These are phyloP conservation scores for Hylomyscus alleni DNA, from an alignment of 2,797 vertebrate species.

Conservation along the genomic window DNA sequence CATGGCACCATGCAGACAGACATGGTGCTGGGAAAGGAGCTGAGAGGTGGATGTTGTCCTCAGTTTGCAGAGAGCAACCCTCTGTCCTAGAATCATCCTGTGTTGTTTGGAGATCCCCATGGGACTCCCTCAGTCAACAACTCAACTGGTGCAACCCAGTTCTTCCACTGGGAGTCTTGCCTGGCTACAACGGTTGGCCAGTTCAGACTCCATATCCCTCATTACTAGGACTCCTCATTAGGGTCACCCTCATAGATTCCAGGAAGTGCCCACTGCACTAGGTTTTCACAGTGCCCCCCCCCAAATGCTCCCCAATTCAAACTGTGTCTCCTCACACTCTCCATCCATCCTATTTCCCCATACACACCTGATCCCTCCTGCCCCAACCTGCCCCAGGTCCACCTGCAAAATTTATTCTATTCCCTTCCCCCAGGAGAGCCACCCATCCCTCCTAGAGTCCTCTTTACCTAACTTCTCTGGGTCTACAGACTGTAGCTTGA, in stretches of 20 bases:
- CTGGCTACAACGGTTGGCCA: not conserved
- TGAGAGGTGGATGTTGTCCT: not conserved
- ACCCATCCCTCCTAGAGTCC: not conserved
- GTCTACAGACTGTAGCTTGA: not conserved
- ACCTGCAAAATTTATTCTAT: not conserved
- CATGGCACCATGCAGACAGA: not conserved
- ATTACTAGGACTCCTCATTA: not conserved
- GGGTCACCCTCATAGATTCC: not conserved
- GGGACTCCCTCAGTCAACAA: not conserved
- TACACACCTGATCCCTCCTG: not conserved
- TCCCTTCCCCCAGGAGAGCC: not conserved
- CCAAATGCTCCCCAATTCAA: not conserved
- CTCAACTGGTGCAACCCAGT: not conserved
- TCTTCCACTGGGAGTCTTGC: not conserved
- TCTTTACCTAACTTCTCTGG: not conserved
- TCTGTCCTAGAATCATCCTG: not conserved
- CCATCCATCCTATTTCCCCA: not conserved
- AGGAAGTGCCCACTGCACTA: not conserved
- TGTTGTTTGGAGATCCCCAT: not conserved
- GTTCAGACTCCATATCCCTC: not conserved
- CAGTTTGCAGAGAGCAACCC: not conserved
- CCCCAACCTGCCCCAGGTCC: not conserved
- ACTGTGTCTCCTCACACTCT: not conserved
- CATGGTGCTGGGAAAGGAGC: not conserved
- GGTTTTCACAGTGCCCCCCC: not conserved